Conservation (phyloP, 2,888 invertebrate genomes). For the Ophonus ardosiacus region DNA sequence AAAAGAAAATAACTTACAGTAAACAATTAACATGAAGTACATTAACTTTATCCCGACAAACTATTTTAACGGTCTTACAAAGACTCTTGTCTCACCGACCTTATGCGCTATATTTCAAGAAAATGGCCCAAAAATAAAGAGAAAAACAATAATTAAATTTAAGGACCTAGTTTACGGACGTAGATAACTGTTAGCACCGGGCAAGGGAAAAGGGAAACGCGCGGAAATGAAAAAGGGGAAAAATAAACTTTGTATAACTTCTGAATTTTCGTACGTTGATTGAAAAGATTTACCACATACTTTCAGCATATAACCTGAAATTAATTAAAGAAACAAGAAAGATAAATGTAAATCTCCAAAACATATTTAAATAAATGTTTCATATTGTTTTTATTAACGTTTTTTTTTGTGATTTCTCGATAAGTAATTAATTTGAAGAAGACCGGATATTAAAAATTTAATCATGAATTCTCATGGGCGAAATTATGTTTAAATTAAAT, state of each 20-base stretch:
- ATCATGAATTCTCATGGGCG: neutral
- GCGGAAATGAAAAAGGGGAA: neutral
- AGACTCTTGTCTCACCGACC: conserved; percentile 31
- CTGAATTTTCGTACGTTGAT: conserved; percentile 17
- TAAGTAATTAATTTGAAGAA: conserved; percentile 11
- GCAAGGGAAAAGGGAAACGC: neutral
- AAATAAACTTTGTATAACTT: conserved; percentile 5
- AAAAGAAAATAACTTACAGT: conserved; percentile 39
- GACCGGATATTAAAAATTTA: neutral
- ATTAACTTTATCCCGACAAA: conserved; percentile 36
- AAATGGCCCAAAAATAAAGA: conserved; percentile 43
- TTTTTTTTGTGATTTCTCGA: conserved; percentile 13
- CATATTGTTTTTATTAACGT: conserved; percentile 21
- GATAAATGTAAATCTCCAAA: neutral
- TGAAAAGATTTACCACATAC: conserved; percentile 22
- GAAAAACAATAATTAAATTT: conserved; percentile 50
- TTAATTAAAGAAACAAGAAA: conserved; percentile 28
- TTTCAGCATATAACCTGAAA: neutral
- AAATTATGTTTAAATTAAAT: conserved; percentile 13
- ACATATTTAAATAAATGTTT: conserved; percentile 14
- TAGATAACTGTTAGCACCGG: conserved; percentile 17
- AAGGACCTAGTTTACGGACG: conserved; percentile 38
- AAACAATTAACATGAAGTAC: conserved; percentile 45
- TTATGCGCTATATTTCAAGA: conserved; percentile 29
- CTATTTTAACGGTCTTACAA: conserved; percentile 41